Evolutionary conservation across 1,140 invertebrate genomes (phyloP).

Genomic region (Aplysia californica): DNA sequence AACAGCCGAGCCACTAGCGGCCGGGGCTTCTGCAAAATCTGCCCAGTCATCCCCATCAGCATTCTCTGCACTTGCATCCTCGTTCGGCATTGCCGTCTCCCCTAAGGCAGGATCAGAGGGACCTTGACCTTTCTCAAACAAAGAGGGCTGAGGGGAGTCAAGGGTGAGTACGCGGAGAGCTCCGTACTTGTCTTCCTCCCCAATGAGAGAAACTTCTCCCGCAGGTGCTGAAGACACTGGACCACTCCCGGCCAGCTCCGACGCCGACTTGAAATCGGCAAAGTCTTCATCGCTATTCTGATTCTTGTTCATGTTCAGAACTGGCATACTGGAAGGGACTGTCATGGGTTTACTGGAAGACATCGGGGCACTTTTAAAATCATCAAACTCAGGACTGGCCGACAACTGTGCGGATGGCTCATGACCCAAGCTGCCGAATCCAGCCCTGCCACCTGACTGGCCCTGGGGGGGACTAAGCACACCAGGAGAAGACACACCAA

Average conservation of each 20-base stretch:
- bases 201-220: constrained; percentile 49
- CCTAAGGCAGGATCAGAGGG: neutral
- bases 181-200: constrained; percentile 69
- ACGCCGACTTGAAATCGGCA: constrained; percentile 46
- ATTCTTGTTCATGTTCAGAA: too few species aligned
- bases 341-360: neutral
- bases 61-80: constrained; percentile 12
- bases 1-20: neutral
- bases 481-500: too few species aligned
- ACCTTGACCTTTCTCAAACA: constrained; percentile 24
- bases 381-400: neutral
- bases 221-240: neutral
- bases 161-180: constrained; percentile 58
- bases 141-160: constrained; percentile 16
- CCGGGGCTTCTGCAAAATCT: constrained; percentile 23
- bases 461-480: too few species aligned
- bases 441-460: too few species aligned
- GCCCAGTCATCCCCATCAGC: constrained; percentile 42
- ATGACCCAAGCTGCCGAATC: too few species aligned
- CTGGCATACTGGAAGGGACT: neutral
- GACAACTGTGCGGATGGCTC: too few species aligned
- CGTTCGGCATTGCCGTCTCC: neutral
- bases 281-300: constrained; percentile 8
- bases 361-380: neutral
- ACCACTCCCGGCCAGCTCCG: neutral